Conservation (phyloP, 2,113 vertebrate species). For the Callospermophilus lateralis region DNA sequence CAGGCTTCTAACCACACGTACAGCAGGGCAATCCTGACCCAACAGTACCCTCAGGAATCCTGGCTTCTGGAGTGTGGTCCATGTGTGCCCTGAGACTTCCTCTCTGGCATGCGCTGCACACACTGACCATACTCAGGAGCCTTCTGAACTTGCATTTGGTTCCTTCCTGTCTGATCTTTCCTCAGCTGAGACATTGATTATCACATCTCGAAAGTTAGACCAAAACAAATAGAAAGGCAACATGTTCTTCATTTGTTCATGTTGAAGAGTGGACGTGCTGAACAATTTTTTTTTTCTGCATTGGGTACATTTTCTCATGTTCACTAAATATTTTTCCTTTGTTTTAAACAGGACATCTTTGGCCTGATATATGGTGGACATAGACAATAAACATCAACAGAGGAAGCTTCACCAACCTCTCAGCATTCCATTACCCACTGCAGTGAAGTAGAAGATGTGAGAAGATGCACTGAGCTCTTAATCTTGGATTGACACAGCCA, state of each 20-base stretch:
- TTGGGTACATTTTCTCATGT: neutral
- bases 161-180: neutral
- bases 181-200: neutral
- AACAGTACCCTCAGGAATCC: neutral
- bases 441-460: accelerated
- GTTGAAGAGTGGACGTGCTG: neutral
- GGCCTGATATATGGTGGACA: no score
- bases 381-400: neutral
- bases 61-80: neutral
- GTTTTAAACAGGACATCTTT: neutral
- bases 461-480: accelerated
- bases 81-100: accelerated
- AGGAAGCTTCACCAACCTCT: neutral
- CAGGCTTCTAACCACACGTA: accelerated
- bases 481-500: accelerated
- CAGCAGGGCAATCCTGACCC: no score
- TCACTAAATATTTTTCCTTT: neutral
- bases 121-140: neutral
- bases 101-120: no score
- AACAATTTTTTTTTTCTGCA: neutral
- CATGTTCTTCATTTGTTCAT: neutral
- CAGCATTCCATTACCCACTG: accelerated
- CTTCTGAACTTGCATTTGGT: neutral
- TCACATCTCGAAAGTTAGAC: neutral
- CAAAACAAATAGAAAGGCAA: neutral